Base-by-base conservation (phyloP, 2,113 vertebrate genomes). In the Atherinomorus stipes region DNA sequence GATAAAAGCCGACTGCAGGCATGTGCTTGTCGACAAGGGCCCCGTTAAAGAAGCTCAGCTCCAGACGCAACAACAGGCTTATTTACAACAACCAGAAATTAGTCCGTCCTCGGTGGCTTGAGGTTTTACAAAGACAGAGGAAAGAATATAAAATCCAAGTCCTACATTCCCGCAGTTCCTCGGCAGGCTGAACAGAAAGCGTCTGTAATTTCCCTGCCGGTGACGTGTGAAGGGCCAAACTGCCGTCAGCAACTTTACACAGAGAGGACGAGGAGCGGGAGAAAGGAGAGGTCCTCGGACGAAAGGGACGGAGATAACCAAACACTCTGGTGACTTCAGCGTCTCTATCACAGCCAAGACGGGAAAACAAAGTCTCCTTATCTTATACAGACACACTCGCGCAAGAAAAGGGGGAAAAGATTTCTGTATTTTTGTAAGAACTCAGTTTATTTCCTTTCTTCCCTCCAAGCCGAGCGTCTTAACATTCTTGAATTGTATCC, bases 121-220 rank as follows among this genome's bases (percentile, higher is more conserved):
- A 84, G 86, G 81, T 85, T 91, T 81, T 76, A 79, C 71, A 80
- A 60, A 71, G 62, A 38, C 28, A 44, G 62, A 58, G 34, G 38
- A 53, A 74, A 64, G 81, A 74, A 66, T 8, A 66, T n/a, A n/a
- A n/a, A n/a, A n/a, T 28, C 49, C 62, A 61, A 54, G 81, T 52
- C 87, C 85, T 83, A 59, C 86, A 86, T 85, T 87, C 78, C 69
- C 78, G 40, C 62, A 37, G 78, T 65, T 85, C 57, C 74, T 82
- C 57, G 23, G 85, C 64, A 74, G 75, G 71, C 58, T 44, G 70
- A 71, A 78, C 47, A 85, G 64, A 64, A 70, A 57, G 69, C 63
- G 72, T 89, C 87, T 90, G 88, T 91, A 87, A 91, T 91, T 89
- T 91, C 84, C 85, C 70, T 88, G 92, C 71, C 83, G 85, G 84